These are phyloP conservation scores for Trichomycterus rosablanca DNA, from an alignment of 2,113 vertebrate species.

Conservation along the genomic window DNA sequence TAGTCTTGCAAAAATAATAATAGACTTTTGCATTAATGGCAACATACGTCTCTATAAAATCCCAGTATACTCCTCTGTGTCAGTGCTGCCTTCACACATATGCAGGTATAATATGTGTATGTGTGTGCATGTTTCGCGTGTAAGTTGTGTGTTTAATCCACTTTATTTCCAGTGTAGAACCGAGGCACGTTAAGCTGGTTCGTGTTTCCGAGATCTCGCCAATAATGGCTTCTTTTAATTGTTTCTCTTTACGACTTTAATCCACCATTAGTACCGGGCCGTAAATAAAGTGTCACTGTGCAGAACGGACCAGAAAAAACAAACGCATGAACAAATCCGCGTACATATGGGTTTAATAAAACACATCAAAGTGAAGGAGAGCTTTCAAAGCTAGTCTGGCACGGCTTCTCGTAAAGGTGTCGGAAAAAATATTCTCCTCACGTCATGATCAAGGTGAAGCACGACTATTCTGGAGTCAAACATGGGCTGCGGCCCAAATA, in stretches of 20 bases:
- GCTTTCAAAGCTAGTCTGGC: constrained; percentile 48
- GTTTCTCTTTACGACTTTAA: constrained; percentile 49
- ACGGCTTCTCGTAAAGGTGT: constrained; percentile 70
- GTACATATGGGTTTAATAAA: constrained; percentile 67
- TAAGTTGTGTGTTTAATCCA: not conserved
- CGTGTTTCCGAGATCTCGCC: constrained; percentile 8
- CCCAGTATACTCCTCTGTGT: too few species aligned
- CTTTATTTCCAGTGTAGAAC: not conserved
- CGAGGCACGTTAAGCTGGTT: constrained; percentile 17
- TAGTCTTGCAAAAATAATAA: too few species aligned
- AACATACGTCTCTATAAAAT: too few species aligned
- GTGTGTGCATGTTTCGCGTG: too few species aligned
- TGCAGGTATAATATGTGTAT: too few species aligned
- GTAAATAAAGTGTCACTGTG: constrained; percentile 71
- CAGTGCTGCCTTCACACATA: too few species aligned
- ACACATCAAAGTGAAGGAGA: constrained; percentile 60
- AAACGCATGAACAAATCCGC: constrained; percentile 64
- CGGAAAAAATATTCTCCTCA: constrained; percentile 60
- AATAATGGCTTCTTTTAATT: constrained; percentile 37
- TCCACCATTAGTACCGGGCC: constrained; percentile 41
- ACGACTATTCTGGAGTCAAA: too few species aligned
- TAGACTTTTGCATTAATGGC: too few species aligned
- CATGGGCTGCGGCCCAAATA: too few species aligned
- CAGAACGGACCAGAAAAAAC: constrained; percentile 45
- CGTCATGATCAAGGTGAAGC: constrained; percentile 60